phyloP scores from a whole-genome alignment of 1,140 invertebrate genomes.

The Anoplophora glabripennis region DNA sequence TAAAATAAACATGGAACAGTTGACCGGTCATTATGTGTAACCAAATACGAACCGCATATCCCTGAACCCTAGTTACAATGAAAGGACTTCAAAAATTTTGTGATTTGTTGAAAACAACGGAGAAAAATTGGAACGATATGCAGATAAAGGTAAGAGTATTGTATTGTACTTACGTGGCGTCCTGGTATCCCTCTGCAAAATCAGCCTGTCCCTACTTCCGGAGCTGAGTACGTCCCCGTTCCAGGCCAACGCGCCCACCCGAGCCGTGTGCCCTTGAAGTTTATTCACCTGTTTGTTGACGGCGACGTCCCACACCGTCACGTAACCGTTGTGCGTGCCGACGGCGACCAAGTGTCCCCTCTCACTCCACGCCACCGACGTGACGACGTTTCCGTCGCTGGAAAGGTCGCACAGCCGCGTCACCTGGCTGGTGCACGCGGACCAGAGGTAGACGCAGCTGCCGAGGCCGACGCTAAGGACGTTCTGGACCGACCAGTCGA shows the following conservation, averaged over 20 bases:
- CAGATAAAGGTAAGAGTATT: background rate
- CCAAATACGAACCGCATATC: no score
- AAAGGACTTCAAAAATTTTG: no score
- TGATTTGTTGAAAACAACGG: background rate
- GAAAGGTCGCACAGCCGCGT: slow-evolving; percentile 95
- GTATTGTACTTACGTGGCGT: slow-evolving; percentile 63
- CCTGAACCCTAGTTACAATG: no score
- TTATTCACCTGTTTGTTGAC: slow-evolving; percentile 93
- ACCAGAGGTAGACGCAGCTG: slow-evolving; percentile 98
- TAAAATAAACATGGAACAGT: no score
- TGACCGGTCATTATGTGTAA: no score
- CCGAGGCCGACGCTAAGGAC: slow-evolving; percentile 97
- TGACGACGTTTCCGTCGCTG: slow-evolving; percentile 90
- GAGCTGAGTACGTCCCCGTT: slow-evolving; percentile 96
- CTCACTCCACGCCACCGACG: slow-evolving; percentile 99
- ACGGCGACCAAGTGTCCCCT: slow-evolving; percentile 94
- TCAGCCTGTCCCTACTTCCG: slow-evolving; percentile 91
- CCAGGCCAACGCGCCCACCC: slow-evolving; percentile 95
- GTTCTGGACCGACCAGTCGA: slow-evolving; percentile 99
- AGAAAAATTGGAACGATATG: background rate
- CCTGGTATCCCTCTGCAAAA: slow-evolving; percentile 92
- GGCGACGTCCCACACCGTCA: slow-evolving; percentile 96
- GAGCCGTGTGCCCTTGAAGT: slow-evolving; percentile 87
- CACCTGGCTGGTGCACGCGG: slow-evolving; percentile 97
- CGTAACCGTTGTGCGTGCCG: slow-evolving; percentile 94